Percentiles rank a stretch among this genome's conserved stretches.
phyloP scores from a whole-genome alignment of 2,113 vertebrate genomes.

The Calidris pygmaea region DNA sequence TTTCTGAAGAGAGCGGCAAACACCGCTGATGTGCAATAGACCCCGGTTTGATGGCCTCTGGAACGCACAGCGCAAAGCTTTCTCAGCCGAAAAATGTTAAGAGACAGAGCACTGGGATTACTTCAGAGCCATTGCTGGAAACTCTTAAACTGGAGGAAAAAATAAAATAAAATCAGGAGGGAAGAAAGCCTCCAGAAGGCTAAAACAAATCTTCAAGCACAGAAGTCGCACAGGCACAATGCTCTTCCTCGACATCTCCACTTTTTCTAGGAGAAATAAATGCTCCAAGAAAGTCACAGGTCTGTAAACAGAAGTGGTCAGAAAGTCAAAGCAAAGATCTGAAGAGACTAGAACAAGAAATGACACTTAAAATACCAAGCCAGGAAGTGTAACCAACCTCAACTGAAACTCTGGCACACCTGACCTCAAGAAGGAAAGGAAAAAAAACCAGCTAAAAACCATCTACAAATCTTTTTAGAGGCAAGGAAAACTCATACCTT shows the following conservation, averaged over 20 bases:
- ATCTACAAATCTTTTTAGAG: background rate
- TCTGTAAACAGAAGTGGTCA: background rate
- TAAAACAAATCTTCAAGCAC: background rate
- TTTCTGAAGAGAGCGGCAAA: background rate
- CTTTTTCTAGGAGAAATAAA: background rate
- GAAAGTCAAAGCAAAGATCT: background rate
- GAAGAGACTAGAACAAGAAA: background rate
- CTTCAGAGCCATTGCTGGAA: background rate
- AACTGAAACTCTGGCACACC: background rate
- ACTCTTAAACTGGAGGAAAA: background rate
- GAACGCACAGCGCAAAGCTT: background rate
- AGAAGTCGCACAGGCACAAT: accelerated
- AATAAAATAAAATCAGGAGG: background rate
- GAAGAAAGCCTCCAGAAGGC: background rate
- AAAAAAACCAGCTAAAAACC: accelerated
- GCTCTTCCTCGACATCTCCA: background rate
- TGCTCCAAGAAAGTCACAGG: background rate
- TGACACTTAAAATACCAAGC: background rate
- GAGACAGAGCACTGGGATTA: background rate
- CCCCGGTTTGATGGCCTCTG: background rate
- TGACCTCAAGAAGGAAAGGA: background rate
- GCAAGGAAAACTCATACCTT: background rate
- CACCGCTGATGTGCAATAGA: background rate
- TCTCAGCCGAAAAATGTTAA: background rate
- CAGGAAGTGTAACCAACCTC: background rate